Conservation (phyloP, 2,888 invertebrate genomes). For the Dorcus parallelipipedus region DNA sequence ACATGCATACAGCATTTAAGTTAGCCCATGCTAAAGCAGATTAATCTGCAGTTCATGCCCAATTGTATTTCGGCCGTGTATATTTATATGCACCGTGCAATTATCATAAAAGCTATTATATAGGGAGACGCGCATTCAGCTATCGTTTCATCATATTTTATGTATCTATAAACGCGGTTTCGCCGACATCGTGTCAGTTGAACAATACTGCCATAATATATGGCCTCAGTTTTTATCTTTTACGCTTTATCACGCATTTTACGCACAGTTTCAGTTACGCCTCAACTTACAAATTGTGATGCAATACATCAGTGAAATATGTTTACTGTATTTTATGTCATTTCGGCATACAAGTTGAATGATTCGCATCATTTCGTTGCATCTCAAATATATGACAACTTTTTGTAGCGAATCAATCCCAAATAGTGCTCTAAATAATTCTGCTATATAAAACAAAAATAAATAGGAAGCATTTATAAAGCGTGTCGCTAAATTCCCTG, state of each 20-base stretch:
- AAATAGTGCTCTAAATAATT: too few species aligned
- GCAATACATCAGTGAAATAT: too few species aligned
- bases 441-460: too few species aligned
- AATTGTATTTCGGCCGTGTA: background rate
- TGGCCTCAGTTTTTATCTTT: background rate
- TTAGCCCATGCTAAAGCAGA: constrained; percentile 36
- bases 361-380: too few species aligned
- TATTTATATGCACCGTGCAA: background rate
- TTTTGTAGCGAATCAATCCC: too few species aligned
- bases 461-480: too few species aligned
- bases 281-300: background rate
- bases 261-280: background rate
- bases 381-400: too few species aligned
- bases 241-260: background rate
- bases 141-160: background rate
- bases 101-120: constrained; percentile 2
- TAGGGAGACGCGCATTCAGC: background rate
- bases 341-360: too few species aligned
- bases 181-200: background rate
- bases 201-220: background rate
- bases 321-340: too few species aligned
- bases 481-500: too few species aligned
- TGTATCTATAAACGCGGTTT: background rate
- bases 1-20: constrained; percentile 47
- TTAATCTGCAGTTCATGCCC: constrained; percentile 31